Evolutionary conservation across 1,140 invertebrate species (phyloP).

Genomic region (Gonatopus flavifemur): DNA sequence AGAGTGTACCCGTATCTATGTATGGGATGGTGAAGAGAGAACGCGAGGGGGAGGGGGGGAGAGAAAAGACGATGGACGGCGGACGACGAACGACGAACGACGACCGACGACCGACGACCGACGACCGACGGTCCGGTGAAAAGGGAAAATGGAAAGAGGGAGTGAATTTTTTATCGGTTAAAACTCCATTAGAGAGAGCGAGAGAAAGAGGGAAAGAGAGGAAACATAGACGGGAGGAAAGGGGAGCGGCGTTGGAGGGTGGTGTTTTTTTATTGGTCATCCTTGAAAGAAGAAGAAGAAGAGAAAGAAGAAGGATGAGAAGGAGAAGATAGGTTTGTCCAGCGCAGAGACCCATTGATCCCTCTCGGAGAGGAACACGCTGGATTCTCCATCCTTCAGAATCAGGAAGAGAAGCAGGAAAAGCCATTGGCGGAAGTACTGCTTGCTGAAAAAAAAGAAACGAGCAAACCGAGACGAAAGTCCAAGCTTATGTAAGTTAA

Average conservation of each 20-base stretch:
- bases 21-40: neutral
- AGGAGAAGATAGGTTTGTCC: constrained; percentile 33
- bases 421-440: too few relatives aligned
- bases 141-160: constrained; percentile 38
- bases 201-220: constrained; percentile 5
- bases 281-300: constrained; percentile 34
- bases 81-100: constrained; percentile 12
- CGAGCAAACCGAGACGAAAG: too few relatives aligned
- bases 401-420: too few relatives aligned
- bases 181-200: constrained; percentile 57
- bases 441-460: too few relatives aligned
- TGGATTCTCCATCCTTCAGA: constrained; percentile 29
- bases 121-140: constrained; percentile 8
- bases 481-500: too few relatives aligned
- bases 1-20: too few relatives aligned
- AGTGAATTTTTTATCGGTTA: constrained; percentile 59
- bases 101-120: constrained; percentile 1
- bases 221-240: too few relatives aligned
- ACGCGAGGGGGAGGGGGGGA: neutral
- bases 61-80: constrained; percentile 8
- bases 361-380: constrained; percentile 38
- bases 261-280: constrained; percentile 59
- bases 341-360: constrained; percentile 51
- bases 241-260: constrained; percentile 28
- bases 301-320: constrained; percentile 16